A percentile compares a stretch with the other conserved stretches of the same genome.
Conservation (phyloP, 2,113 vertebrate genomes). For the Chloropsis cyanopogon region DNA sequence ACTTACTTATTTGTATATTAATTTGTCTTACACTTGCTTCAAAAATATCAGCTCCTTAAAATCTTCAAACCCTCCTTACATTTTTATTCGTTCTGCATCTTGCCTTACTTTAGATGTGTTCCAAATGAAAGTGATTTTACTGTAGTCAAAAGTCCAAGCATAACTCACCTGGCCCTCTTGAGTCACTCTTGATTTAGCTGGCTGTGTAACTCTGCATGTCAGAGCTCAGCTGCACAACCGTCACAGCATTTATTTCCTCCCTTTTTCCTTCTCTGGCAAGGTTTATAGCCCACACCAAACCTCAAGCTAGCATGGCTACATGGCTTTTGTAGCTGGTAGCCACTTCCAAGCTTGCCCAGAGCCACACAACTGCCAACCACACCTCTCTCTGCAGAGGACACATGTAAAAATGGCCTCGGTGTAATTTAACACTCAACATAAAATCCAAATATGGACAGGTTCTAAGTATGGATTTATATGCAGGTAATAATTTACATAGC, state of each 20-base stretch:
- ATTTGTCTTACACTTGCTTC: neutral
- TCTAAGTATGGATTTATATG: neutral
- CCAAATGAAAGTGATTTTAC: neutral
- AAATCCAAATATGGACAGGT: neutral
- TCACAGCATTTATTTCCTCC: neutral
- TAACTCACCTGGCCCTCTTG: neutral
- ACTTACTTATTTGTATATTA: neutral
- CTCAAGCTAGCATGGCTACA: neutral
- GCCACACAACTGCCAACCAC: neutral
- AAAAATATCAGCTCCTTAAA: neutral
- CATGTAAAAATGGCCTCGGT: neutral
- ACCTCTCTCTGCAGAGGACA: neutral
- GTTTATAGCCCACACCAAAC: neutral
- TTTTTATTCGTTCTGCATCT: neutral
- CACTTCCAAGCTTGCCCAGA: neutral
- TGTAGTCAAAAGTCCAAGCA: neutral
- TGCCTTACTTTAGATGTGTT: neutral
- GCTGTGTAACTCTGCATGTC: neutral
- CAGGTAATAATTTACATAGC: neutral
- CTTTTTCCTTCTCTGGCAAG: neutral
- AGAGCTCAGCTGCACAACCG: neutral
- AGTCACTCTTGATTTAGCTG: slow-evolving; percentile 29
- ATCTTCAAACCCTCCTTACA: neutral
- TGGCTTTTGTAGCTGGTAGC: neutral
- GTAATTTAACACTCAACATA: neutral